Evolutionary conservation across 2,797 vertebrate species (phyloP).

Genomic region (Trichosurus vulpecula): DNA sequence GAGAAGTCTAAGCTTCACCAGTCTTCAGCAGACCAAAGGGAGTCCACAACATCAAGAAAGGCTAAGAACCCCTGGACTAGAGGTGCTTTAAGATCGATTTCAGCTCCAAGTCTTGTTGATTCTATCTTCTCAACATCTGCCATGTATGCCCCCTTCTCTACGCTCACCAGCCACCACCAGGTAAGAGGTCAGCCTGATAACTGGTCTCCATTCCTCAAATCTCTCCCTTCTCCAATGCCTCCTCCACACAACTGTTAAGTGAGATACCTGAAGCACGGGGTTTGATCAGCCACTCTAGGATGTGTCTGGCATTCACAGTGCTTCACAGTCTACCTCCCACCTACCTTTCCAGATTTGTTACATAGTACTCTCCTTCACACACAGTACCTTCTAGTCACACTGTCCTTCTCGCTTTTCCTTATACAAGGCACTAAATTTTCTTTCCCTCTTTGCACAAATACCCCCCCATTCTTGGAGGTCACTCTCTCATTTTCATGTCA

Average conservation of each 20-base stretch:
- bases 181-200: background rate
- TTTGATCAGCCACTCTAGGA: background rate
- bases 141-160: background rate
- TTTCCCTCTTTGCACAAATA: background rate
- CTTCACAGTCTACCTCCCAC: background rate
- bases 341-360: background rate
- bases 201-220: background rate
- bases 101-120: background rate
- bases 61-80: background rate
- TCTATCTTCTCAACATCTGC: background rate
- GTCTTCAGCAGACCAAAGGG: background rate
- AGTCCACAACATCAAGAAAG: background rate
- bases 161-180: background rate
- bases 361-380: background rate
- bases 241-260: background rate
- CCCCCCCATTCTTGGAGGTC: background rate
- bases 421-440: background rate
- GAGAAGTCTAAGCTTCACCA: background rate
- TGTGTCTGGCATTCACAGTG: background rate
- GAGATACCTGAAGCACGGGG: background rate
- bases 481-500: background rate
- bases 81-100: background rate
- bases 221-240: background rate
- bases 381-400: background rate
- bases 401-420: background rate